Percentiles rank a stretch among this genome's conserved stretches.
Conservation (phyloP, 1,140 invertebrate genomes). For the Carposina sasakii region DNA sequence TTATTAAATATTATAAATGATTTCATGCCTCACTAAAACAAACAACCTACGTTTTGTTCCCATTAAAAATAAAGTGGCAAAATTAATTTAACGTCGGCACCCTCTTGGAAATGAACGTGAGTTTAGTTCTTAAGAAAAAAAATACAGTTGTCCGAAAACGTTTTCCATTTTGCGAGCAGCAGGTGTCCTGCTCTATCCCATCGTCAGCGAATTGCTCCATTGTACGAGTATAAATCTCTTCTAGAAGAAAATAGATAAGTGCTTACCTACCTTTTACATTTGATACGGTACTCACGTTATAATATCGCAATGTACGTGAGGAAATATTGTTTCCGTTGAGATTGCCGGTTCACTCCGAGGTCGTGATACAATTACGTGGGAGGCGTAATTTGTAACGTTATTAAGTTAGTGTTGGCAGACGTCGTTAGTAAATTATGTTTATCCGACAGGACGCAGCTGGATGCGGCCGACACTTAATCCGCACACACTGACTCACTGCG, state of each 20-base stretch:
- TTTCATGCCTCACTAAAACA: too few species aligned
- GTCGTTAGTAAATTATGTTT: slow-evolving; percentile 58
- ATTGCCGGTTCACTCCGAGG: too few species aligned
- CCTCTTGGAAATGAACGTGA: too few species aligned
- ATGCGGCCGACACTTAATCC: slow-evolving; percentile 46
- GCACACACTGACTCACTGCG: slow-evolving; percentile 29
- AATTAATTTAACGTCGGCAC: too few species aligned
- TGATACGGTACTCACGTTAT: too few species aligned
- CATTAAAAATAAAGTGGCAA: too few species aligned
- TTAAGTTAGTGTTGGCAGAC: slow-evolving; percentile 47
- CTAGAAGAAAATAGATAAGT: slow-evolving; percentile 28
- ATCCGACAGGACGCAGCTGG: slow-evolving; percentile 54
- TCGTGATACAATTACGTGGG: slow-evolving; percentile 21
- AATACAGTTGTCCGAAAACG: slow-evolving; percentile 28
- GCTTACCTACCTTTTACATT: slow-evolving; percentile 49
- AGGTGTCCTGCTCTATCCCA: slow-evolving; percentile 56
- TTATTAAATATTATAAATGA: too few species aligned
- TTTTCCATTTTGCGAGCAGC: slow-evolving; percentile 57
- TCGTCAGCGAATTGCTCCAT: slow-evolving; percentile 59
- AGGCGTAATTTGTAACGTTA: slow-evolving; percentile 36
- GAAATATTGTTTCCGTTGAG: too few species aligned
- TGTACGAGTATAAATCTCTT: slow-evolving; percentile 53
- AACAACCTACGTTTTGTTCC: too few species aligned
- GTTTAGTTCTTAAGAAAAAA: background rate
- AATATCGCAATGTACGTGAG: too few species aligned